Conservation (phyloP, 35 echinoderm and acorn worm species). For the Diadema setosum region DNA sequence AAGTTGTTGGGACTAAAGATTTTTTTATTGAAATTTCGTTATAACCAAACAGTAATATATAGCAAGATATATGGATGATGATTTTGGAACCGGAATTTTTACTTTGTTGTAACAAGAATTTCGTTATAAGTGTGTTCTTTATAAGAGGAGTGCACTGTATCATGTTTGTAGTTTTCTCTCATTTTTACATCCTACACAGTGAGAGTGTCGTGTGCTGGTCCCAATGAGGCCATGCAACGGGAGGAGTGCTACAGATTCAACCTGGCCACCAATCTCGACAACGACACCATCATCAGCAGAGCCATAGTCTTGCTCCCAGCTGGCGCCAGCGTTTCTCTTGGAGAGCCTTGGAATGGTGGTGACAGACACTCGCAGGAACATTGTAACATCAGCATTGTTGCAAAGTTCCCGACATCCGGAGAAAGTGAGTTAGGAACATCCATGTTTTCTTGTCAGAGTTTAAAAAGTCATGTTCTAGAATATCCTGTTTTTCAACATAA, state of each 20-base stretch:
- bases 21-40: too few species aligned
- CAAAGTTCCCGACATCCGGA: not conserved
- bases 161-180: too few species aligned
- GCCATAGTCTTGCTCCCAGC: not conserved
- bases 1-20: too few species aligned
- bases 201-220: not conserved
- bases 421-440: not conserved
- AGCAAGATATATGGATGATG: too few species aligned
- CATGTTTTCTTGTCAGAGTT: not conserved
- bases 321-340: not conserved
- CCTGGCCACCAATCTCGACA: not conserved
- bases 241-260: not conserved
- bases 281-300: not conserved
- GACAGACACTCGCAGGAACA: not conserved
- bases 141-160: too few species aligned
- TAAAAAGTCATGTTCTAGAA: not conserved
- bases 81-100: too few species aligned
- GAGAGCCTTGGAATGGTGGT: not conserved
- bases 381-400: not conserved
- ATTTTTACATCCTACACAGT: not conserved
- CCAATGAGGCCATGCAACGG: not conserved
- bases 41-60: too few species aligned
- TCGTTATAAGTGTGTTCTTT: too few species aligned
- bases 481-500: not conserved
- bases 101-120: too few species aligned